phyloP scores from a whole-genome alignment of 2,888 invertebrate species.

The Hoplodrina ambigua region DNA sequence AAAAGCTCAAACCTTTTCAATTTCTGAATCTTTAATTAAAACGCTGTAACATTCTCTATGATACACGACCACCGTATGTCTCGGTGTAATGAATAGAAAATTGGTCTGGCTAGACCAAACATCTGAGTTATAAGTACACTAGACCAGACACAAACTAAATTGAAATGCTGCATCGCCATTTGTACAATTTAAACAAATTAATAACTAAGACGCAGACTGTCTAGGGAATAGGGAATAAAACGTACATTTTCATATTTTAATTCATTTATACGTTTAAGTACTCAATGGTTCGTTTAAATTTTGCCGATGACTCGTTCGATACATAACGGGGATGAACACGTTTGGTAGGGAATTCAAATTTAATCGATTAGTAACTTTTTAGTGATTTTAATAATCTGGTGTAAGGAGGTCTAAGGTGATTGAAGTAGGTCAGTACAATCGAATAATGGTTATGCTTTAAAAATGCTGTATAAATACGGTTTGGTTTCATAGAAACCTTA shows the following conservation, averaged over 20 bases:
- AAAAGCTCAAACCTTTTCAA: conserved; percentile 2
- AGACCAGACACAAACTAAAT: conserved; percentile 26
- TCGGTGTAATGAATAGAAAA: conserved; percentile 32
- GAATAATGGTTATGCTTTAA: too few species aligned
- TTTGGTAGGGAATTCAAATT: not conserved
- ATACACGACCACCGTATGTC: conserved; percentile 3
- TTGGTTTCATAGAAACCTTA: too few species aligned
- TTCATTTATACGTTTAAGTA: conserved; percentile 19
- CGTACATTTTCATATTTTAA: conserved; percentile 17
- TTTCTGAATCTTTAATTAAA: conserved; percentile 3
- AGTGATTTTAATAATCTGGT: not conserved
- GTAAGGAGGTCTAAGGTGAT: not conserved
- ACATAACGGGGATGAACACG: not conserved
- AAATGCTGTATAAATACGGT: too few species aligned
- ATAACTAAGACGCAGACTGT: conserved; percentile 46
- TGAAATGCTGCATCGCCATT: conserved; percentile 41
- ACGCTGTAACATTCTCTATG: conserved; percentile 6
- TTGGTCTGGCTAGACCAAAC: conserved; percentile 47
- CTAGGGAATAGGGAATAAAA: conserved; percentile 29
- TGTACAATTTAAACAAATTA: conserved; percentile 56
- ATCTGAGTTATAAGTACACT: conserved; percentile 24
- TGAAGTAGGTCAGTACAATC: too few species aligned
- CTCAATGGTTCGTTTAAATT: conserved; percentile 16
- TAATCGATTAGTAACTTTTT: conserved; percentile 6
- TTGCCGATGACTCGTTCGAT: conserved; percentile 12